Conservation (phyloP, 2,113 vertebrate species). For the Tragelaphus strepsiceros region DNA sequence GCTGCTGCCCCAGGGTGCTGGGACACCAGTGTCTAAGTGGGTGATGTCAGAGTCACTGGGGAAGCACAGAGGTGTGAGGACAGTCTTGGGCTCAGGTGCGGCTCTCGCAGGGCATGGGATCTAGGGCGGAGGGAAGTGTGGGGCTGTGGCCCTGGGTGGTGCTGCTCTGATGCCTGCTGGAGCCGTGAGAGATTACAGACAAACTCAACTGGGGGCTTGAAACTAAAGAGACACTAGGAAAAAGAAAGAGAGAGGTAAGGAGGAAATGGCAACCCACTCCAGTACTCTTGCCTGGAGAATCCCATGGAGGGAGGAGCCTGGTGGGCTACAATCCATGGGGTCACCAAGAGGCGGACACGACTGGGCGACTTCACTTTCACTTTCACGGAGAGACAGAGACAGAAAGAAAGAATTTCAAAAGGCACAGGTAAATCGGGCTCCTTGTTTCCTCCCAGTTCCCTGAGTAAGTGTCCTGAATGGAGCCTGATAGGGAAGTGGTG, state of each 20-base stretch:
- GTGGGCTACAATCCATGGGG: too few species aligned
- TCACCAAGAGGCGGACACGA: too few species aligned
- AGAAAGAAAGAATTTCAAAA: background rate
- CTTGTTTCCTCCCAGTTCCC: background rate
- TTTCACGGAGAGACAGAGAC: background rate
- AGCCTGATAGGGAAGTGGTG: background rate
- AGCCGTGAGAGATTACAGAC: slow-evolving; percentile 82
- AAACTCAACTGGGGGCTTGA: slow-evolving; percentile 75
- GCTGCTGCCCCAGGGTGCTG: background rate
- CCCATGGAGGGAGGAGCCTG: too few species aligned
- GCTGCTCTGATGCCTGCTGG: slow-evolving; percentile 74
- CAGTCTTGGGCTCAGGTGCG: background rate
- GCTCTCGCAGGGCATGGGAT: background rate
- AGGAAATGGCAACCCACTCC: too few species aligned
- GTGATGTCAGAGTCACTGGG: background rate
- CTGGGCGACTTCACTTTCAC: too few species aligned
- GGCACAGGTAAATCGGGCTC: too few species aligned
- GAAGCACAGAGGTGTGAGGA: background rate
- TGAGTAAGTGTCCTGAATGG: background rate
- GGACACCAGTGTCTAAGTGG: background rate
- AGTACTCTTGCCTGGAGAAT: too few species aligned
- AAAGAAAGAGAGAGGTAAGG: too few species aligned
- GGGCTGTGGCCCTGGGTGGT: background rate
- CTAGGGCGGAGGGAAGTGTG: background rate
- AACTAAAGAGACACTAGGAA: background rate